phyloP scores from a whole-genome alignment of 2,888 invertebrate species.

The Oasisia sp. region DNA sequence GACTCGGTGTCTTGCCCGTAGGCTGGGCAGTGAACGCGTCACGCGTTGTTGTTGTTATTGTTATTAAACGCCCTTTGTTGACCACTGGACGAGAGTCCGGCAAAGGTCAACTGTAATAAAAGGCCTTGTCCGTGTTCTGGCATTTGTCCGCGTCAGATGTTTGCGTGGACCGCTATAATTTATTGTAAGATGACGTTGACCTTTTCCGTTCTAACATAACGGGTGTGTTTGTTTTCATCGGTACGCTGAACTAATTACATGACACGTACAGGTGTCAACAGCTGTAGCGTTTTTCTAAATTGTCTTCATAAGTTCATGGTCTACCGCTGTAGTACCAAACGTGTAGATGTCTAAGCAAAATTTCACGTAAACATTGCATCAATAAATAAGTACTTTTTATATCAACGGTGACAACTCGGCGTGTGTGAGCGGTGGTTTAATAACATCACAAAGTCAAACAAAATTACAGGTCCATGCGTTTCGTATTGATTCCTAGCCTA shows the following conservation, averaged over 20 bases:
- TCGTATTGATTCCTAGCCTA: too few relatives aligned
- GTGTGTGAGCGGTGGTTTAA: not conserved
- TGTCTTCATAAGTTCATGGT: too few relatives aligned
- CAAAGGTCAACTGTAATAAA: not conserved
- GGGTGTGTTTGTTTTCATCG: not conserved
- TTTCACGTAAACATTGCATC: too few relatives aligned
- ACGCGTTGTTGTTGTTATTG: not conserved
- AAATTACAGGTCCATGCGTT: too few relatives aligned
- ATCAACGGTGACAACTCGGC: not conserved
- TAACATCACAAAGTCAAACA: too few relatives aligned
- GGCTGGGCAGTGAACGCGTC: not conserved
- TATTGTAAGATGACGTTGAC: not conserved
- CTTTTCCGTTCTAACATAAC: not conserved
- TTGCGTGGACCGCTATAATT: not conserved
- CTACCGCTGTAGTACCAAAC: too few relatives aligned
- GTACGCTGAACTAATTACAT: not conserved
- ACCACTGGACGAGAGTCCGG: not conserved
- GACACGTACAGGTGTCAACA: not conserved
- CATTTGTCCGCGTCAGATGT: not conserved
- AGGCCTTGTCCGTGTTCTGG: not conserved
- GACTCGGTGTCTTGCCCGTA: not conserved
- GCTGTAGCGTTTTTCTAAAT: too few relatives aligned
- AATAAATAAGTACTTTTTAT: not conserved
- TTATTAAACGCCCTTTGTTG: not conserved
- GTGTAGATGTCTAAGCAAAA: too few relatives aligned